Evolutionary conservation across 2,888 invertebrate genomes (phyloP), one percentile per base, ranked within the genome.

Genomic region (Deroplatys truncata): DNA sequence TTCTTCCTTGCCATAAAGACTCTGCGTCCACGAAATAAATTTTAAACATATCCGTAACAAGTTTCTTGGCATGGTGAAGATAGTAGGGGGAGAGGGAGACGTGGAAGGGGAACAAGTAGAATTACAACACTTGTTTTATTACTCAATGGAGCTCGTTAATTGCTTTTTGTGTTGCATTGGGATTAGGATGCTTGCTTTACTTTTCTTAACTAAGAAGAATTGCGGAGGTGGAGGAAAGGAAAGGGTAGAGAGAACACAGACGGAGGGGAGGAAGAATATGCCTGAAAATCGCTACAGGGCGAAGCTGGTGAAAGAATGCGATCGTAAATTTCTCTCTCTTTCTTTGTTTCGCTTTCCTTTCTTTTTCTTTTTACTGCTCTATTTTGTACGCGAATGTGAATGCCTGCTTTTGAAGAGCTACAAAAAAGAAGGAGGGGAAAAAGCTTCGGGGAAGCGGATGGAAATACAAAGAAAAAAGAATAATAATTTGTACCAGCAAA

Each of bases 101-200:
- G 43, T 72, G 20, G 43, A 35, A 29, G 43, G 82, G 82, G 28
- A 29, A n/a, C 29, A 29, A 31, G 56, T 56, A 84, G 72, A 72
- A 84, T 88, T 88, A 88, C 88, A 84, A 35, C 89, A 85, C 85
- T 87, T 85, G 89, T 85, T 85, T 88, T 89, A 89, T 89, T 89
- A 89, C 89, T 82, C 82, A 84, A 85, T 89, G 85, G 89, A 85
- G 85, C 72, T 89, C 82, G 84, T 89, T 89, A 85, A 89, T 89
- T 85, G 89, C 89, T 84, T 89, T 89, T 85, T 89, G 89, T 89
- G 89, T 89, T 89, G 89, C 89, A 82, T n/a, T 85, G 89, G 85
- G 89, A 89, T 89, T 89, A 89, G 85, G 85, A 72, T 35, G 28
- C 35, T 25, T 86, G 82, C n/a, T 89, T 35, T 85, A 35, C 85